Percentiles rank a stretch among this genome's conserved stretches.
Evolutionary conservation across 2,888 invertebrate genomes (phyloP).

Genomic region (Spicauda simplicius): DNA sequence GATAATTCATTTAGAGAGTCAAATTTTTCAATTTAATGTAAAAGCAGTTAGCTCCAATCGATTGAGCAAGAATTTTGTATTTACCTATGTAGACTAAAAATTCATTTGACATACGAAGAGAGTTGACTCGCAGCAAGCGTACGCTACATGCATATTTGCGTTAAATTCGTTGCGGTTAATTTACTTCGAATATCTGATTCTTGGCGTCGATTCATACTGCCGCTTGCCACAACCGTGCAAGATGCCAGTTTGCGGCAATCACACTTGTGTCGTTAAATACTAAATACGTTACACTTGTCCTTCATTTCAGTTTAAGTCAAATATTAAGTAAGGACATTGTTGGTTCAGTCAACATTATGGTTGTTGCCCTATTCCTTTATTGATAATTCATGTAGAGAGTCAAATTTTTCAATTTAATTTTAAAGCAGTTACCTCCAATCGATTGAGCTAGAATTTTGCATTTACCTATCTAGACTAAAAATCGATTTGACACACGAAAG

Average conservation of each 20-base stretch:
- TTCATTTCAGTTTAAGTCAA: too few relatives aligned
- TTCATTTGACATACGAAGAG: slow-evolving; percentile 6
- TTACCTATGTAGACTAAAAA: neutral
- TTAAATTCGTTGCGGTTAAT: slow-evolving; percentile 32
- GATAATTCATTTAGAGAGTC: too few relatives aligned
- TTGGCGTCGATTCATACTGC: slow-evolving; percentile 14
- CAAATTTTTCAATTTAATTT: too few relatives aligned
- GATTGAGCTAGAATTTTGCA: too few relatives aligned
- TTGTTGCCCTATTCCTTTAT: too few relatives aligned
- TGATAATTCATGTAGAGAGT: too few relatives aligned
- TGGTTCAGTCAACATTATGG: too few relatives aligned
- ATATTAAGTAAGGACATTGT: too few relatives aligned
- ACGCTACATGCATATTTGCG: slow-evolving; percentile 25
- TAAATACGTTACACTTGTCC: slow-evolving; percentile 14
- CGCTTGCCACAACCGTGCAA: slow-evolving; percentile 14
- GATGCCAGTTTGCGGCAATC: slow-evolving; percentile 10
- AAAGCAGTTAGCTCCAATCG: too few relatives aligned
- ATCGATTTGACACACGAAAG: slow-evolving; percentile 7
- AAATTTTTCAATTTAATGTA: too few relatives aligned
- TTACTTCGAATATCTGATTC: slow-evolving; percentile 24
- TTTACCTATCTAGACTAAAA: neutral
- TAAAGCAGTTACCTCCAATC: too few relatives aligned
- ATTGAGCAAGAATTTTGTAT: too few relatives aligned
- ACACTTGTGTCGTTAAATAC: slow-evolving; percentile 8
- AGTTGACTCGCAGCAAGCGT: slow-evolving; percentile 14